Conservation (phyloP, 2,113 vertebrate genomes). For the Scopus umbretta region DNA sequence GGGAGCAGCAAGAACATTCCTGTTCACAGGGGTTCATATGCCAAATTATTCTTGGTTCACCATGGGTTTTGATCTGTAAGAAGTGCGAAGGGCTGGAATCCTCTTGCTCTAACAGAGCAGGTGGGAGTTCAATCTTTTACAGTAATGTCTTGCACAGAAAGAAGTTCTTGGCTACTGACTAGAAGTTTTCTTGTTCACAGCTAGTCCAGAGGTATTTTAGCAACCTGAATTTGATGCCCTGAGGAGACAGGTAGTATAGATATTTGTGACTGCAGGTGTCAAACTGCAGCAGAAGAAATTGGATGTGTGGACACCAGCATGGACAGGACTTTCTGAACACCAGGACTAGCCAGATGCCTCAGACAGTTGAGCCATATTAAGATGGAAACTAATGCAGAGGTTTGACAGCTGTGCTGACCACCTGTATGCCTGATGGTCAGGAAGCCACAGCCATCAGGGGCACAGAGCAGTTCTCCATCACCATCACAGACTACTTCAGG, state of each 20-base stretch:
- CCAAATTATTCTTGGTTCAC: neutral
- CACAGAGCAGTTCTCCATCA: neutral
- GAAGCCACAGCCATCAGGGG: neutral
- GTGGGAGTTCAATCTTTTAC: neutral
- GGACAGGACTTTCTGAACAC: neutral
- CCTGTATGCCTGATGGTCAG: neutral
- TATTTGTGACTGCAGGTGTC: neutral
- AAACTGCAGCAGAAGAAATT: neutral
- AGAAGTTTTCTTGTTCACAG: neutral
- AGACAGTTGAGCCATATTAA: neutral
- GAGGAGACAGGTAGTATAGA: neutral
- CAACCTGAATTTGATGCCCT: neutral
- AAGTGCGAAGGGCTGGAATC: neutral
- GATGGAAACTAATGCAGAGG: neutral
- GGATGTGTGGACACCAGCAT: neutral
- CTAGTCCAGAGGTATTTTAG: neutral
- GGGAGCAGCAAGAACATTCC: neutral
- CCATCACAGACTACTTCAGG: neutral
- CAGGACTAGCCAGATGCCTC: neutral
- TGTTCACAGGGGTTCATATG: neutral
- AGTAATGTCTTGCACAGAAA: neutral
- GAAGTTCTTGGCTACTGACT: neutral
- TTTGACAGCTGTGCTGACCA: neutral
- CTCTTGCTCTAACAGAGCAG: neutral
- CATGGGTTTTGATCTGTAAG: neutral